phyloP scores from a whole-genome alignment of 2,797 vertebrate genomes.

The Poecilia picta region DNA sequence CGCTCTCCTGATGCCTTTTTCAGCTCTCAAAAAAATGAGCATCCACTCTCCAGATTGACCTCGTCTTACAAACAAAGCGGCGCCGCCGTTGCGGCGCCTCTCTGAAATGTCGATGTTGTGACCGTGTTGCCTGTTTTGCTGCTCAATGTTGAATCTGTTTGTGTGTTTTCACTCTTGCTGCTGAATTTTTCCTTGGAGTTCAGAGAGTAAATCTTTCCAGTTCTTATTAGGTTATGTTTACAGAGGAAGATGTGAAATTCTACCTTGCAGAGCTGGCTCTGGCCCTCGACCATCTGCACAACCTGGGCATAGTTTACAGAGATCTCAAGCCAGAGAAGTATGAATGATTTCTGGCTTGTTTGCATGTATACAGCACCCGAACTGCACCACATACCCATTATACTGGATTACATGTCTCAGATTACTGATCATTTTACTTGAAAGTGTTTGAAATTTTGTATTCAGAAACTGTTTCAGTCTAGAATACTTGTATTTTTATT shows the following conservation, averaged over 20 bases:
- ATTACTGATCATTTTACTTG: not conserved
- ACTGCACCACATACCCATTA: not conserved
- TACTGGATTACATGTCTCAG: not conserved
- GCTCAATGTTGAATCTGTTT: constrained; percentile 41
- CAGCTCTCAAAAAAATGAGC: constrained; percentile 46
- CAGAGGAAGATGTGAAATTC: constrained; percentile 99
- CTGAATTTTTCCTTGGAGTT: constrained; percentile 77
- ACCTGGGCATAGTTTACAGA: constrained; percentile 99
- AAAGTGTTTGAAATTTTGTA: not conserved
- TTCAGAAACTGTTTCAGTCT: not conserved
- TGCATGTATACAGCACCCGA: not conserved
- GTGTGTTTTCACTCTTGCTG: constrained; percentile 50
- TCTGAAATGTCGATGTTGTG: constrained; percentile 64
- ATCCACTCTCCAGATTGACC: constrained; percentile 59
- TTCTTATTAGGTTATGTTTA: constrained; percentile 99
- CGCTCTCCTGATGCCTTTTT: constrained; percentile 46
- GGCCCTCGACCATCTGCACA: constrained; percentile 98
- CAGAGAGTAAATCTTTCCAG: constrained; percentile 96
- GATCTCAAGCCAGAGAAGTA: constrained; percentile 99
- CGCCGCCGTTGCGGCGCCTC: constrained; percentile 34
- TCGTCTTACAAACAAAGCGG: constrained; percentile 54
- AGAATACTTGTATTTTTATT: not conserved
- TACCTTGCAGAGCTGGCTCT: constrained; percentile 99
- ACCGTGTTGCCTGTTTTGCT: constrained; percentile 56
- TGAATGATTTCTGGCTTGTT: constrained; percentile 52